Base-by-base conservation (phyloP, 2,797 vertebrate genomes). In the Chaenodraco wilsoni region DNA sequence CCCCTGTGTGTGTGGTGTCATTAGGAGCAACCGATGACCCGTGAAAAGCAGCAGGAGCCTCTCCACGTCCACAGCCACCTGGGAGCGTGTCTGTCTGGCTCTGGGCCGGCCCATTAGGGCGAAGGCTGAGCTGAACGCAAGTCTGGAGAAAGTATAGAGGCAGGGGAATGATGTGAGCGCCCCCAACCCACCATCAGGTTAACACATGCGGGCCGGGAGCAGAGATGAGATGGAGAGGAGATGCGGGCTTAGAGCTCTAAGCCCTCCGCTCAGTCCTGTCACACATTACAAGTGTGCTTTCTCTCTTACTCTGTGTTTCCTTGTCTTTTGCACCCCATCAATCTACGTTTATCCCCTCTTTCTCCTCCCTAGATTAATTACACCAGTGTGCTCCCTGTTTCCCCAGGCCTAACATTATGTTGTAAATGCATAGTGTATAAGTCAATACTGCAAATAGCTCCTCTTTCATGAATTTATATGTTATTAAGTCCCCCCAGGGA, bases 361-460 rank as follows among this genome's bases (percentile, higher is more conserved):
- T 84, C 82, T 85, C 75, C 83, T 79, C 69, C 79, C 84, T 46
- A 92, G 91, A 95, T 94, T 94, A 95, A 95, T 94, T 93, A 93
- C 92, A 91, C 84, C 87, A 52, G 75, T 63, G 84, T 84, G 87
- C 76, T 78, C 54, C 78, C 75, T 87, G 72, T 83, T 84, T 90
- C 87, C 87, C 85, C 88, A 84, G 93, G 85, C 91, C 85, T 85
- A 92, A 94, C 94, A 94, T 91, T 91, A 92, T 83, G 88, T 91
- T 94, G 94, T 94, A 94, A 94, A 94, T 92, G 92, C 85, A 92
- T 88, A 93, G 88, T 93, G 93, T 93, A 92, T 88, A 90, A 89
- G 91, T 94, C 94, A 94, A 94, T 94, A 95, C 85, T 74, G 86
- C 91, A 94, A 94, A 94, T 90, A 92, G 93, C 87, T 87, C 88